Conservation (phyloP, 2,888 invertebrate species). For the Priocnemis perturbator region DNA sequence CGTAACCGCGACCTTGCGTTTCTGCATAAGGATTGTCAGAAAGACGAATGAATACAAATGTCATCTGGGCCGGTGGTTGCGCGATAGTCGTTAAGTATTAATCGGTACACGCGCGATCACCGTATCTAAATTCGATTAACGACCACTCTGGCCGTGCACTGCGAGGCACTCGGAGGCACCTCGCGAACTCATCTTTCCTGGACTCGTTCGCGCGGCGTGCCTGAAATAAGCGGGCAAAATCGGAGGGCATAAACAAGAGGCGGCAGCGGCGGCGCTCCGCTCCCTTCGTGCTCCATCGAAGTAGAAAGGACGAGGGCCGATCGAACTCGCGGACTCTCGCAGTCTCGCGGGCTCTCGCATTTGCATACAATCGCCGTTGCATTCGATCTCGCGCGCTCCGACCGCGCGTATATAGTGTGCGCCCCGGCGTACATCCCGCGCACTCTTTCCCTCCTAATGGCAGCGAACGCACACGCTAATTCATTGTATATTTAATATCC, state of each 20-base stretch:
- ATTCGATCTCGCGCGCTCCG: conserved; percentile 36
- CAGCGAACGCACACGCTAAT: conserved; percentile 43
- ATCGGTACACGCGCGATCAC: too few species aligned
- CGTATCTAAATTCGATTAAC: too few species aligned
- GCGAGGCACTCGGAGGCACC: too few species aligned
- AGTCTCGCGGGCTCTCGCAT: conserved; percentile 36
- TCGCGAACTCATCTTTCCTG: too few species aligned
- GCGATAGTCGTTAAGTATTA: too few species aligned
- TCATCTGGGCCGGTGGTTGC: too few species aligned
- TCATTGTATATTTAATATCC: conserved; percentile 50
- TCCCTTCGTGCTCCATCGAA: conserved; percentile 22
- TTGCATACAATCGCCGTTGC: conserved; percentile 65
- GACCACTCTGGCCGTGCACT: too few species aligned
- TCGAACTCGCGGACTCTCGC: conserved; percentile 34
- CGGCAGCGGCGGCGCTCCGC: background rate
- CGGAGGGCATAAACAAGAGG: conserved; percentile 28
- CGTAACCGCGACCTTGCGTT: too few species aligned
- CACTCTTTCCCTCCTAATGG: conserved; percentile 34
- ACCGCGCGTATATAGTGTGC: conserved; percentile 20
- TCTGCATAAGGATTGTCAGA: too few species aligned
- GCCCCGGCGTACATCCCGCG: conserved; percentile 7
- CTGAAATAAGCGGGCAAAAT: conserved; percentile 20
- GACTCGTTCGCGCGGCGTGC: conserved; percentile 8
- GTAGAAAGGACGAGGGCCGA: conserved; percentile 32
- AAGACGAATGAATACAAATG: too few species aligned